Base-by-base conservation (phyloP, 2,113 vertebrate species). In the Sceloporus tristichus region DNA sequence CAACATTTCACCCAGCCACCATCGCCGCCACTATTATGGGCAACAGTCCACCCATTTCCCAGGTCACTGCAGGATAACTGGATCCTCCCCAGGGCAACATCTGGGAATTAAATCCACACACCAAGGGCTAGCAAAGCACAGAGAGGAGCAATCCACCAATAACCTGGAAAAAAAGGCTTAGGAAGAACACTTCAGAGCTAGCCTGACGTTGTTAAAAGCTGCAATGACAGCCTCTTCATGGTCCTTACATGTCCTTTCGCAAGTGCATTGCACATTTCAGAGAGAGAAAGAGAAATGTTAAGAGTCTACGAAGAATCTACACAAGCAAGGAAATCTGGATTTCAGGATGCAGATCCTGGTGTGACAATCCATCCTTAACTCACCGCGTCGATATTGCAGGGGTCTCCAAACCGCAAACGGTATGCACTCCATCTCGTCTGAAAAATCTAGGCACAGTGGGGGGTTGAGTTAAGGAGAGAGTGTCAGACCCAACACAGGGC, bases 321-420 rank as follows among this genome's bases (percentile, higher is more conserved):
- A 0, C 53, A 78, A 84, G 70, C 38, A 92, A 88, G 86, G 85
- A 89, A 87, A 25, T 79, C 0, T 76, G 85, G 73, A 73, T 42
- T 23, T 90, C 82, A 89, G 90, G 94, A 79, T 54, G 88, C 54
- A 23, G 88, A 83, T 54, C 80, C 90, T 87, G 90, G 90, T 87
- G 92, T 90, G 92, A 88, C 94, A 94, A 77, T 81, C 90, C 92
- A 89, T 56, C 88, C 93, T 94, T 89, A 88, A 92, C 95, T 96
- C 94, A 96, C 95, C 95, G 94, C 6, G 95, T 96, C 90, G 95
- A 95, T 93, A 96, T 95, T 84, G 95, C 91, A 71, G 95, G 95
- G 90, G 65, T 95, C 94, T 96, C 95, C 95, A 96, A 91, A 92
- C 95, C 93, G 95, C 95, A 96, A n/a, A 96, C 94, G 9, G 95